Evolutionary conservation across 2,888 invertebrate genomes (phyloP).

Genomic region (Drosophila prostipennis): DNA sequence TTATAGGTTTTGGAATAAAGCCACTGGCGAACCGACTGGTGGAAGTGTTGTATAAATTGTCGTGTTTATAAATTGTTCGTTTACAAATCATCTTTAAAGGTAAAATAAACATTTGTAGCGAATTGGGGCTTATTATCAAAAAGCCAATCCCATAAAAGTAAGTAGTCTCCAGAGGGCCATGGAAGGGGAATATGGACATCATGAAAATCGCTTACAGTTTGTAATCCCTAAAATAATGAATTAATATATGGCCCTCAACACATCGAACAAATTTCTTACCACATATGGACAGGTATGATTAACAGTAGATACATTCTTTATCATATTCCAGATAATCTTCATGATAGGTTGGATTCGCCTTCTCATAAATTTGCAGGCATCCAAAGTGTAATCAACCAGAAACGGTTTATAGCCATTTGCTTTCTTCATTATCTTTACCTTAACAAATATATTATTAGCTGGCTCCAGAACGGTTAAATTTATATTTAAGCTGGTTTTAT

Average conservation of each 20-base stretch:
- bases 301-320: constrained; percentile 12
- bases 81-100: neutral
- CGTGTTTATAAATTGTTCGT: too few species aligned
- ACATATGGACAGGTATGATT: constrained; percentile 36
- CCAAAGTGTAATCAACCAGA: constrained; percentile 9
- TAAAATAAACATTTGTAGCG: neutral
- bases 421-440: neutral
- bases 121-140: neutral
- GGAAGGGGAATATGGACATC: neutral
- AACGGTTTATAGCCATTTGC: constrained; percentile 37
- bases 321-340: constrained; percentile 8
- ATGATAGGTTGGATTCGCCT: constrained; percentile 8
- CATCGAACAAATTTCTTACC: neutral
- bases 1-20: too few species aligned
- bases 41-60: too few species aligned
- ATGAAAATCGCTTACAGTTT: constrained; percentile 6
- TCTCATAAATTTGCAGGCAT: constrained; percentile 23
- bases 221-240: constrained; percentile 2
- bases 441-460: constrained; percentile 5
- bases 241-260: too few species aligned
- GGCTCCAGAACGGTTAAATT: constrained; percentile 1
- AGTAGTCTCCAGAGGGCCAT: constrained; percentile 2
- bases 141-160: neutral
- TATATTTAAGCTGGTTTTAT: constrained; percentile 17
- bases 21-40: too few species aligned